Evolutionary conservation across 2,888 invertebrate species (phyloP), one percentile per base, ranked within the genome.

Genomic region (Apodemia hepburni): DNA sequence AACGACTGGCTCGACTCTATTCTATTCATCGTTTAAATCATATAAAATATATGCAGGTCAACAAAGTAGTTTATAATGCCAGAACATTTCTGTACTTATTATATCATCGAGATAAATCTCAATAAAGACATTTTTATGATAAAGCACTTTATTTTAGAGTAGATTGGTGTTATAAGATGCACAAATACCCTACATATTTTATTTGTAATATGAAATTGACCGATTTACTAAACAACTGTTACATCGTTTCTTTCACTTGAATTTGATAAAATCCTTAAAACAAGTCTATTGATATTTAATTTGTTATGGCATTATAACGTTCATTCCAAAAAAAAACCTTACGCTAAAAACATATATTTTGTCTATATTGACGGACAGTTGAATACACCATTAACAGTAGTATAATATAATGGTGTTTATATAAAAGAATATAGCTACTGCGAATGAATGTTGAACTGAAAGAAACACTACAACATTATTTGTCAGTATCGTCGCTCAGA

Each of bases 1-100:
- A 83, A 84, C 80, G 22, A 22, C 2, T 82, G 78, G 77, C 71
- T 80, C 85, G 82, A 83, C 76, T 80, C 75, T 57, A n/a, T 51
- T 51, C 51, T 51, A 57, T 3, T 29, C 27, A 8, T 57, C 15
- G 29, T 29, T 57, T 27, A 29, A 57, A 57, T 29, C 3, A 57
- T 57, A 57, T 22, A 54, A 51, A 18, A 51, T 22, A 17, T 51
- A 51, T 22, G 51, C 27, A 8, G 8, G 29, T n/a, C 27, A 29
- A 22, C 51, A 57, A 29, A 57, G 27, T 5, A 51, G 27, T n/a
- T 29, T 29, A 29, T 29, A 57, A 57, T 57, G 29, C 57, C 57
- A 57, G 57, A 57, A 57, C 57, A 57, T 27, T 57, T 15, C 6
- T n/a, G 29, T n/a, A 27, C 27, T 57, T n/a, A 29, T 22, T 27